These are phyloP conservation scores for Sphaerophoria rueppellii DNA, from an alignment of 2,888 invertebrate genomes.

Conservation along the genomic window DNA sequence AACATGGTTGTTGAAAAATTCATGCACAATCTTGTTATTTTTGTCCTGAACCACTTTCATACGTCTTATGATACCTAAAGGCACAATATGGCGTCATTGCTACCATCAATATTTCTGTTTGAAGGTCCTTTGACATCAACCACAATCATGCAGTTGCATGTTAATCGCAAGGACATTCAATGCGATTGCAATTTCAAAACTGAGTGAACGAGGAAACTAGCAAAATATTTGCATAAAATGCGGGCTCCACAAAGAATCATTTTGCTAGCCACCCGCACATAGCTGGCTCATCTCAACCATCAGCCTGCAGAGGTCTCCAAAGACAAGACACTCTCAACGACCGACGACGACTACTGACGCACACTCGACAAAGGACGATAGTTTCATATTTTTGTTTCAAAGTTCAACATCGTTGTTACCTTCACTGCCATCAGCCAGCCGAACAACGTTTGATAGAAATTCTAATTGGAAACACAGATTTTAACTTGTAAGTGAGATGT, in stretches of 20 bases:
- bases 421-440: background rate
- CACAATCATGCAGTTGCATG: no score
- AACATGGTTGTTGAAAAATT: no score
- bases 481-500: constrained; percentile 34
- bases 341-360: background rate
- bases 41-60: no score
- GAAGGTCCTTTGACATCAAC: no score
- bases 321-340: no score
- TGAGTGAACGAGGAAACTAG: no score
- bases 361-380: background rate
- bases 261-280: background rate
- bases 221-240: background rate
- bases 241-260: background rate
- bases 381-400: constrained; percentile 14
- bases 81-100: no score
- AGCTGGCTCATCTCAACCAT: background rate
- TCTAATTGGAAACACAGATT: constrained; percentile 48
- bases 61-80: no score
- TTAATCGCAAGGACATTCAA: background rate
- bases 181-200: background rate
- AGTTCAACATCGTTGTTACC: background rate
- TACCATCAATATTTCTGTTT: no score
- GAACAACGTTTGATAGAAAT: constrained; percentile 23
- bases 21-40: no score
- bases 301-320: no score